Percentiles rank a stretch among this genome's conserved stretches.
Conservation (phyloP, 2,113 vertebrate genomes). For the Thomomys bottae region DNA sequence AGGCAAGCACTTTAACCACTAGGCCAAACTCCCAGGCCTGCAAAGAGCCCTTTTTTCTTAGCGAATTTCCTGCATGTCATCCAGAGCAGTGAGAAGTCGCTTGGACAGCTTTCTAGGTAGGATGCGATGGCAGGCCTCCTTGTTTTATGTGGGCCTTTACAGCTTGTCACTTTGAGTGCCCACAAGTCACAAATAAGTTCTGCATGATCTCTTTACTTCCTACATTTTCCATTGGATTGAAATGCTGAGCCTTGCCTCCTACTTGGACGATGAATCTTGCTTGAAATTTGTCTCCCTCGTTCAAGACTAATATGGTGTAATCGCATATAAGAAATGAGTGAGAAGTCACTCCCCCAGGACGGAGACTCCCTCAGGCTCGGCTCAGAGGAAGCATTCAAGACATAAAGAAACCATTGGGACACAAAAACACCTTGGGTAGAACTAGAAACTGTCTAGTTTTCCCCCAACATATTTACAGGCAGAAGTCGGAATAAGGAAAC, state of each 20-base stretch:
- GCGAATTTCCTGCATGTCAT: constrained; percentile 26
- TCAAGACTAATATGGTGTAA: constrained; percentile 75
- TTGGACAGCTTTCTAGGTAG: background rate
- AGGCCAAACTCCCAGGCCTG: too few species aligned
- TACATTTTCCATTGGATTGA: constrained; percentile 63
- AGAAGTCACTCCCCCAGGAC: constrained; percentile 60
- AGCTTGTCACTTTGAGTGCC: constrained; percentile 6
- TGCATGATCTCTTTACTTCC: constrained; percentile 43
- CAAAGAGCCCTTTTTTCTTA: background rate
- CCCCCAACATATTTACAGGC: constrained; percentile 29
- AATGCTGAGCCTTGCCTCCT: constrained; percentile 35
- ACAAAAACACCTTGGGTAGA: constrained; percentile 66
- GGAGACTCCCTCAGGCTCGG: constrained; percentile 52
- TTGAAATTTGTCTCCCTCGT: constrained; percentile 57
- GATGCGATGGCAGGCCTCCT: constrained; percentile 41
- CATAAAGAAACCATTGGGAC: constrained; percentile 78
- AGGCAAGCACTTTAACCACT: too few species aligned
- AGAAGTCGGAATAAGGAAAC: background rate
- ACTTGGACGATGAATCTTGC: constrained; percentile 69
- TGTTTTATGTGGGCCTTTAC: constrained; percentile 29
- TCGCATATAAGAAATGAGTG: constrained; percentile 72
- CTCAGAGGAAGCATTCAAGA: constrained; percentile 51
- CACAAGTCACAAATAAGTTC: constrained; percentile 63
- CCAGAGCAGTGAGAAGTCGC: background rate
- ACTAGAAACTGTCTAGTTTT: constrained; percentile 49